These are phyloP conservation scores for Apoderus coryli DNA, from an alignment of 2,888 invertebrate genomes.

Conservation along the genomic window DNA sequence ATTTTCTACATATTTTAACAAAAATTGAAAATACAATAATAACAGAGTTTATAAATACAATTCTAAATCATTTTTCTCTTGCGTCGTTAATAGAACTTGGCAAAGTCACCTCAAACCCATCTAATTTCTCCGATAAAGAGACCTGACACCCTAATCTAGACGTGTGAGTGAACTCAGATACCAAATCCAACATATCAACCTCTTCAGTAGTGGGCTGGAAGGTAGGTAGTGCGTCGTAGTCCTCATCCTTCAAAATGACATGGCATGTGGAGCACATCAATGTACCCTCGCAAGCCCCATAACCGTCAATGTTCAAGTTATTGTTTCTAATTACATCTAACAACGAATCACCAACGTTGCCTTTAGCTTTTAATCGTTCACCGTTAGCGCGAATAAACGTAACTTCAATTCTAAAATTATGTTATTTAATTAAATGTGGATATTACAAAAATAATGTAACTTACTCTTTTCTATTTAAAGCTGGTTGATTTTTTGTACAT, in stretches of 20 bases:
- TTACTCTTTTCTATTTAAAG: slow-evolving; percentile 27
- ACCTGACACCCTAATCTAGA: slow-evolving; percentile 94
- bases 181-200: slow-evolving; percentile 90
- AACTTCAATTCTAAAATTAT: slow-evolving; percentile 48
- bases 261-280: slow-evolving; percentile 97
- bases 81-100: slow-evolving; percentile 80
- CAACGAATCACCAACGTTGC: slow-evolving; percentile 72
- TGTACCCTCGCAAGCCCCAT: slow-evolving; percentile 89
- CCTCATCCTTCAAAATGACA: slow-evolving; percentile 68
- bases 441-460: slow-evolving; percentile 14
- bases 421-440: not conserved
- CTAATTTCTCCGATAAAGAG: slow-evolving; percentile 65
- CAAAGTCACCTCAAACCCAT: slow-evolving; percentile 72
- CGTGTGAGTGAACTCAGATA: slow-evolving; percentile 83
- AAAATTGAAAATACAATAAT: no score
- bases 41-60: no score
- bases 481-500: no score
- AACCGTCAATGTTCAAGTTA: slow-evolving; percentile 75
- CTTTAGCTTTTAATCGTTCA: slow-evolving; percentile 53
- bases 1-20: no score
- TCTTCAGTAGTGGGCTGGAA: slow-evolving; percentile 87
- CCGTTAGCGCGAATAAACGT: slow-evolving; percentile 63
- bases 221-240: slow-evolving; percentile 63
- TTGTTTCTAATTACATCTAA: slow-evolving; percentile 80
- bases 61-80: no score